Conservation (phyloP, 92 coral and sea anemone species). For the Anthopleura xanthogrammica region DNA sequence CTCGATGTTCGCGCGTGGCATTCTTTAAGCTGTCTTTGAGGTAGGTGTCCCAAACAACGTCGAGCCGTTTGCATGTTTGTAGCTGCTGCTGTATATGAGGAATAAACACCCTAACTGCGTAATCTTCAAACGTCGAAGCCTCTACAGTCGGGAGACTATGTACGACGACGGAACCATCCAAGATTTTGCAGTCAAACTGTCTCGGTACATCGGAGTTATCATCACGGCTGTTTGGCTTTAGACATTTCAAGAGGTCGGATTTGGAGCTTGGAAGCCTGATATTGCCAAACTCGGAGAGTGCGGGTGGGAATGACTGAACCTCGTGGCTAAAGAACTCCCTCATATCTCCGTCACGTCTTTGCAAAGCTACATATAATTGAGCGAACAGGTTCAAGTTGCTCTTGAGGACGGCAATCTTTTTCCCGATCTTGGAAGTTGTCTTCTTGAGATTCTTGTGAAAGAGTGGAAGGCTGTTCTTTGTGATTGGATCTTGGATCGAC, state of each 20-base stretch:
- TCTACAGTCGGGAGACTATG: conserved; percentile 22
- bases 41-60: too few relatives aligned
- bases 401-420: not conserved
- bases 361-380: conserved; percentile 17
- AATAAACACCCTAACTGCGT: too few relatives aligned
- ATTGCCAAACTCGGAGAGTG: conserved; percentile 45
- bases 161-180: conserved; percentile 29
- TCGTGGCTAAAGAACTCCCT: conserved; percentile 47
- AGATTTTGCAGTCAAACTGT: not conserved
- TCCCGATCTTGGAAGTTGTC: not conserved
- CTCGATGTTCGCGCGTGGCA: conserved; percentile 40
- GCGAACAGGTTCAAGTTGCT: conserved; percentile 10
- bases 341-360: conserved; percentile 19
- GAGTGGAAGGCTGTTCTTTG: not conserved
- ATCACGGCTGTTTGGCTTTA: conserved; percentile 1
- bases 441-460: not conserved
- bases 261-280: conserved; percentile 43
- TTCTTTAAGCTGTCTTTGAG: conserved; percentile 36
- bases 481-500: not conserved
- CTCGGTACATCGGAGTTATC: not conserved
- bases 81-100: too few relatives aligned
- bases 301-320: conserved; percentile 49
- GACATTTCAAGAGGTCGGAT: conserved; percentile 34
- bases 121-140: conserved; percentile 23
- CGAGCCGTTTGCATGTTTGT: too few relatives aligned